phyloP scores from a whole-genome alignment of 2,888 invertebrate species.

The Eupelmus urozonus region DNA sequence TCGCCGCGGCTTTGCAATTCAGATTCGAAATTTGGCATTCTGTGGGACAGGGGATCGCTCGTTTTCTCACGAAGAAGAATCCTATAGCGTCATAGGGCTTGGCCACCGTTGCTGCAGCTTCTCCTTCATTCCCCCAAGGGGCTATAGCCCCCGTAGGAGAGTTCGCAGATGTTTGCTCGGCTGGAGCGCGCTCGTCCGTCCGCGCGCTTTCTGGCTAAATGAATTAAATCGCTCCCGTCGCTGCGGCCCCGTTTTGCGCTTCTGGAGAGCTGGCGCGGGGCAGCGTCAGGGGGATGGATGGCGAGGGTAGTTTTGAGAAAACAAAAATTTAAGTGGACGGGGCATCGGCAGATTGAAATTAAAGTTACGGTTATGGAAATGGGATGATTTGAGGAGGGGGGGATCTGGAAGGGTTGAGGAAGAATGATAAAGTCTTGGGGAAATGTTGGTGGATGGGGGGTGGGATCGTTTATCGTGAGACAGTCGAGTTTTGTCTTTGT shows the following conservation, averaged over 20 bases:
- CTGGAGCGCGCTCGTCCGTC: background rate
- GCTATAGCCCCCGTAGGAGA: constrained; percentile 7
- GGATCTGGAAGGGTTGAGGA: too few relatives aligned
- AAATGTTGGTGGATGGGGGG: too few relatives aligned
- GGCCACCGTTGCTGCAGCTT: background rate
- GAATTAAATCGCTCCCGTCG: constrained; percentile 48
- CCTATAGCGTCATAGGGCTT: constrained; percentile 17
- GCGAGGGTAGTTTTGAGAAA: background rate
- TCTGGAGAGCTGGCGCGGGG: background rate
- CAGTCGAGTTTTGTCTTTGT: too few relatives aligned
- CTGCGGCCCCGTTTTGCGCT: background rate
- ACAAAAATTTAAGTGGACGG: background rate
- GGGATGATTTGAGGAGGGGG: too few relatives aligned
- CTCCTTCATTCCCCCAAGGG: constrained; percentile 30
- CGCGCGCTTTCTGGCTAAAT: constrained; percentile 35
- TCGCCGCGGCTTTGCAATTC: constrained; percentile 55
- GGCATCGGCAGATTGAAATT: background rate
- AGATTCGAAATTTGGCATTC: constrained; percentile 59
- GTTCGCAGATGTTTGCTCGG: constrained; percentile 58
- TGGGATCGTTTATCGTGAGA: too few relatives aligned
- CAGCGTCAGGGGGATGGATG: constrained; percentile 8
- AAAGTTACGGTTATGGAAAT: too few relatives aligned
- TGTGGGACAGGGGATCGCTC: constrained; percentile 48
- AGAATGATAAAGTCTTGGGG: too few relatives aligned
- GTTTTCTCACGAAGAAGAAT: constrained; percentile 58